Conservation (phyloP, 2,113 vertebrate species). For the Typhlomys cinereus region DNA sequence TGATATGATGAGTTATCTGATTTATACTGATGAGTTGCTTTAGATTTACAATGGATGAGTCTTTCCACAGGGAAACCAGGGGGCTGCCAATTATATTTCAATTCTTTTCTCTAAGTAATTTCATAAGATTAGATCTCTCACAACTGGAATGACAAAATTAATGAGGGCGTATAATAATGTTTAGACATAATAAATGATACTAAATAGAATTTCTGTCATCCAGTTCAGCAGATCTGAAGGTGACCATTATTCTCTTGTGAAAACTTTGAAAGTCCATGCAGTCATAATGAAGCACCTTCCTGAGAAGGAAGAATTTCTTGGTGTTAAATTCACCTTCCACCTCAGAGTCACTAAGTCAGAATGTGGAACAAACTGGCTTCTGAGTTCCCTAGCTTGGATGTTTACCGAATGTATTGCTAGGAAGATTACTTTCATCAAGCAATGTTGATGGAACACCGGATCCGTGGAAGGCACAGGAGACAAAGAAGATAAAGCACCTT, state of each 20-base stretch:
- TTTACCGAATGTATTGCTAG: background rate
- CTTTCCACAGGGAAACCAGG: conserved; percentile 9
- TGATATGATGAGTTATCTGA: conserved; percentile 13
- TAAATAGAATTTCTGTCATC: conserved; percentile 64
- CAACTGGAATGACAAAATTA: conserved; percentile 51
- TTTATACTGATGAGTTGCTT: conserved; percentile 44
- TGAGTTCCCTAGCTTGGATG: background rate
- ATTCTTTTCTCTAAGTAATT: conserved; percentile 66
- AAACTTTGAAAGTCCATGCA: conserved; percentile 57
- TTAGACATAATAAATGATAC: conserved; percentile 68
- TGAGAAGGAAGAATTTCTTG: conserved; percentile 53
- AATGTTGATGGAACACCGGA: background rate
- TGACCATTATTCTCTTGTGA: conserved; percentile 63
- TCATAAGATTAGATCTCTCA: conserved; percentile 57
- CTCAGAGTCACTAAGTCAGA: conserved; percentile 4
- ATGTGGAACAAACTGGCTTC: background rate
- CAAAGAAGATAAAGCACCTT: background rate
- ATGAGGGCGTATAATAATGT: conserved; percentile 63
- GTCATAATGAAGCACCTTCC: conserved; percentile 66
- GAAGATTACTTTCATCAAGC: background rate
- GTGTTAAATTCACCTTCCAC: conserved; percentile 60
- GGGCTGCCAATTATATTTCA: conserved; percentile 34
- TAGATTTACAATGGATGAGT: conserved; percentile 30
- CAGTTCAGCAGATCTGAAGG: conserved; percentile 35
- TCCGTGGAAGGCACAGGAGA: background rate